These are phyloP conservation scores for Calliopum simillimum DNA, from an alignment of 2,888 invertebrate genomes.

Conservation along the genomic window DNA sequence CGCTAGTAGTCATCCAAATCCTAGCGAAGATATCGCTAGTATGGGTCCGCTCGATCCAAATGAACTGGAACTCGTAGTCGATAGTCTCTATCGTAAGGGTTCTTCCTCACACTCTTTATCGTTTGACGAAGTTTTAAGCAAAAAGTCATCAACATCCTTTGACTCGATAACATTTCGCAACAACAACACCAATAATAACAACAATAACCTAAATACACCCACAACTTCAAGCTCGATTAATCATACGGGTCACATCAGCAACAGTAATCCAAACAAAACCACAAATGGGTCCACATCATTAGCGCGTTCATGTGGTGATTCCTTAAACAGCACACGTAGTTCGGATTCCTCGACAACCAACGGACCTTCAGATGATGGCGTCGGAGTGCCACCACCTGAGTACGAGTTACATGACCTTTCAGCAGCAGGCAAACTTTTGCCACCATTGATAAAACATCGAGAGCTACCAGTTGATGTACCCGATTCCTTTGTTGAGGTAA, in stretches of 20 bases:
- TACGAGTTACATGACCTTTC: conserved; percentile 59
- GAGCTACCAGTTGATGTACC: conserved; percentile 91
- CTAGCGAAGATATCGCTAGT: conserved; percentile 42
- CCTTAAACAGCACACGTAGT: conserved; percentile 55
- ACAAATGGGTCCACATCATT: conserved; percentile 40
- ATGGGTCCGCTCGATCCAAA: conserved; percentile 39
- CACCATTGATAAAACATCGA: conserved; percentile 64
- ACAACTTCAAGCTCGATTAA: conserved; percentile 21
- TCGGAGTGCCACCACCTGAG: conserved; percentile 62
- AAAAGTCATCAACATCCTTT: conserved; percentile 62
- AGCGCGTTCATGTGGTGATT: conserved; percentile 13
- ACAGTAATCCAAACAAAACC: conserved; percentile 30
- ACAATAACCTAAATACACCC: conserved; percentile 43
- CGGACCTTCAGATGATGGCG: conserved; percentile 45
- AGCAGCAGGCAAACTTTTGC: conserved; percentile 38
- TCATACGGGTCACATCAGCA: conserved; percentile 32
- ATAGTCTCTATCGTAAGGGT: conserved; percentile 61
- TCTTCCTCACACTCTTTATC: conserved; percentile 57
- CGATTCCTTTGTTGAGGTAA: conserved; percentile 85
- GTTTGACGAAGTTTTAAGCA: conserved; percentile 62
- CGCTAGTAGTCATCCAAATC: conserved; percentile 45
- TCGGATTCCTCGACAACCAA: conserved; percentile 50
- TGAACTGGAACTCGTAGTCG: conserved; percentile 58
- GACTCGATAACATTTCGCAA: conserved; percentile 65
- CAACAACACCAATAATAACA: conserved; percentile 52